phyloP scores from a whole-genome alignment of 2,113 vertebrate genomes.

The Phodopus roborovskii region DNA sequence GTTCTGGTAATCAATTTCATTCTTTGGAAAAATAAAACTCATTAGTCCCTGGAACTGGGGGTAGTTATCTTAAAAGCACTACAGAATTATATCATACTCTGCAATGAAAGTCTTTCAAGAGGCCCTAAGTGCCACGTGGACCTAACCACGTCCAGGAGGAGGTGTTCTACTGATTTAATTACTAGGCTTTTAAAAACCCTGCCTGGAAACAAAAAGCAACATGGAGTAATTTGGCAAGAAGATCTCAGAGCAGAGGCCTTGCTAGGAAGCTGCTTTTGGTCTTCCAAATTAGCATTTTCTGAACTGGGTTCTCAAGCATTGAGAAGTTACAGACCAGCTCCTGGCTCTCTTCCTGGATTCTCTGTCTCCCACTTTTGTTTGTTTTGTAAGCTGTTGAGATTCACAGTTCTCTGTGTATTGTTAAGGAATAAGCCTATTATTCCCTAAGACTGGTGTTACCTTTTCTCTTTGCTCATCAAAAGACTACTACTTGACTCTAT shows the following conservation, averaged over 20 bases:
- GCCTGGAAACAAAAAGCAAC: constrained; percentile 4
- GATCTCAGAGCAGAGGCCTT: neutral
- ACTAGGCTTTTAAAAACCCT: neutral
- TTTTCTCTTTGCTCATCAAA: constrained; percentile 38
- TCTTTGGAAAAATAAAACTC: neutral
- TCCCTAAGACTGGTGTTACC: neutral
- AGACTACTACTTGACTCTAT: neutral
- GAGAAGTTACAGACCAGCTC: neutral
- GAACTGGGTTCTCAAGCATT: neutral
- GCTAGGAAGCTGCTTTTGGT: neutral
- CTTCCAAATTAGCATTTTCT: constrained; percentile 54
- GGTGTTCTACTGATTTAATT: neutral
- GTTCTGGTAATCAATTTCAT: neutral
- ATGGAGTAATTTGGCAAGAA: constrained; percentile 26
- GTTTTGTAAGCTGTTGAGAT: neutral
- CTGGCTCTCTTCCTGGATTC: neutral
- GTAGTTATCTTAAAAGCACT: neutral
- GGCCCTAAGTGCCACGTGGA: neutral
- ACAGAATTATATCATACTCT: neutral
- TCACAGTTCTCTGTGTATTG: constrained; percentile 18
- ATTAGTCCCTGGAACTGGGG: neutral
- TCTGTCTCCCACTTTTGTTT: constrained; percentile 3
- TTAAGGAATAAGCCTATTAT: constrained; percentile 17
- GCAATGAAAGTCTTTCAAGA: constrained; percentile 30
- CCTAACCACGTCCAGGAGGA: neutral